Evolutionary conservation across 1,140 invertebrate species (phyloP), one percentile per base, ranked within the genome.

Genomic region (Drosophila auraria): DNA sequence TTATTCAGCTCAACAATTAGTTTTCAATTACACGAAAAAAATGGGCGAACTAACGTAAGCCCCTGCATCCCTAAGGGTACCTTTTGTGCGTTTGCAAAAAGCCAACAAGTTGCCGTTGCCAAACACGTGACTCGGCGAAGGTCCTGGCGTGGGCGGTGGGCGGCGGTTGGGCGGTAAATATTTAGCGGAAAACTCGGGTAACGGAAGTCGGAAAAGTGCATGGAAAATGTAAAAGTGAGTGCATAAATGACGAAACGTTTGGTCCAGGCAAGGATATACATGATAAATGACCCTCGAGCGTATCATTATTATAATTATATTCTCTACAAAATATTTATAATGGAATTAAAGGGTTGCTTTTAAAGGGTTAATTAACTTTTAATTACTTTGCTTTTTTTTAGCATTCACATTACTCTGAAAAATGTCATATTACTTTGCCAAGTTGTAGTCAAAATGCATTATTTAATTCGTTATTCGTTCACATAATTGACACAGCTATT

Each of bases 51-150:
- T 30, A 23, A 57, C 25, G 60, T 30, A 60, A 42, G 27, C 15
- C 25, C 27, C 11, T 5, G 3, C 14, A 5, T 4, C 25, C 8
- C 20, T 42, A 49, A 59, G 61, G 23, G 27, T 36, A 11, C 25
- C 33, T 40, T 30, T 56, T 42, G 58, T 44, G n/a, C 33, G 49
- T 47, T 36, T 75, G 57, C 44, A 57, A 66, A 42, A 66, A 47
- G n/a, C 50, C 70, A 75, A 80, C 69, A 69, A 80, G 78, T 80
- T 80, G 78, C 62, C 42, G 14, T 49, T 73, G 51, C 38, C 25
- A 58, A 75, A 81, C 78, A 80, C 78, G 78, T 80, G 63, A 80
- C 78, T 68, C 15, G 51, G 9, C 4, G 44, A 40, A 38, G 51
- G 15, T 57, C 54, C 54, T 38, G 17, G n/a, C 11, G 11, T 56